phyloP scores from a whole-genome alignment of 2,113 vertebrate genomes.

The Hystrix brachyura region DNA sequence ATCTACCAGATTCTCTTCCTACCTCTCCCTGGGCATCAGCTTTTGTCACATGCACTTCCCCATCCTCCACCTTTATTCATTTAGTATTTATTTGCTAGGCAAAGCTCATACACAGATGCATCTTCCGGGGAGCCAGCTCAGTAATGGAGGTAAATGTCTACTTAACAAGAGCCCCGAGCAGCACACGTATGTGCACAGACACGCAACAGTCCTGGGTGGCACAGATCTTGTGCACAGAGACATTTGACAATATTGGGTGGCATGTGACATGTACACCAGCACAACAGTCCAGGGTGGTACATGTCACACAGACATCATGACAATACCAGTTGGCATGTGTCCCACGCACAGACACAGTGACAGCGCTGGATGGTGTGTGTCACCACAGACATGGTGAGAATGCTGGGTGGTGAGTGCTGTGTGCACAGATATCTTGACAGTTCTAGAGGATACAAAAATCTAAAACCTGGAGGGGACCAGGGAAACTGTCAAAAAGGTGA shows the following conservation, averaged over 20 bases:
- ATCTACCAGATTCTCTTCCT: background rate
- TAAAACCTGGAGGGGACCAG: background rate
- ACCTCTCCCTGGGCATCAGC: background rate
- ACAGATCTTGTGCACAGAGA: background rate
- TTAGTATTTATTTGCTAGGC: constrained; percentile 3
- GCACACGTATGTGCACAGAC: background rate
- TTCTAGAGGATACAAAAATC: background rate
- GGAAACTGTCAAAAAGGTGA: background rate
- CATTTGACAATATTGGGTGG: background rate
- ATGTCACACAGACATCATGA: background rate
- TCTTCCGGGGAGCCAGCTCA: background rate
- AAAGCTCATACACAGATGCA: background rate
- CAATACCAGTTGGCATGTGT: background rate
- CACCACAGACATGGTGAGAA: background rate
- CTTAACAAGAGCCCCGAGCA: rapidly evolving
- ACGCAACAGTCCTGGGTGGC: background rate
- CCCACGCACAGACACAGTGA: background rate
- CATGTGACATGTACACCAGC: background rate
- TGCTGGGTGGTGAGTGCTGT: background rate
- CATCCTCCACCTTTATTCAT: background rate
- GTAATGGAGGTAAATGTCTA: background rate
- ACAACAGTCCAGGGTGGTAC: background rate
- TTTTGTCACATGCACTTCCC: background rate
- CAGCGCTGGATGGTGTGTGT: background rate
- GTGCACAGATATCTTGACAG: background rate